Conservation (phyloP, 1,140 invertebrate species). For the Laupala kohalensis region DNA sequence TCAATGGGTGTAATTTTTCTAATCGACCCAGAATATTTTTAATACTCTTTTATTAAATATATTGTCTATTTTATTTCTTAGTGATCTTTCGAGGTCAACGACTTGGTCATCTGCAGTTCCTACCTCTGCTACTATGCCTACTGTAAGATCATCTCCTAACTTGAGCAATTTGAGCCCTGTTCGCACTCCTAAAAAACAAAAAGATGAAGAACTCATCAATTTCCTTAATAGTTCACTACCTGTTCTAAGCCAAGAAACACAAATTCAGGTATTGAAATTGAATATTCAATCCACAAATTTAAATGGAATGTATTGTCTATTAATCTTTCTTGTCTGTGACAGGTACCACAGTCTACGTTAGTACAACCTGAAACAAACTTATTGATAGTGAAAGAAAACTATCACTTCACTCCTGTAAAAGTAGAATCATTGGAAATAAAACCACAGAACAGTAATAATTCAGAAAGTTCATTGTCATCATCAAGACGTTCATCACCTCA, state of each 20-base stretch:
- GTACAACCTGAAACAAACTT: not conserved
- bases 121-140: not conserved
- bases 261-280: not conserved
- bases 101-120: not conserved
- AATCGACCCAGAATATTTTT: too few species aligned
- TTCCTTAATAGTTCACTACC: slow-evolving; percentile 7
- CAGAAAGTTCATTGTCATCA: not conserved
- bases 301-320: not conserved
- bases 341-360: not conserved
- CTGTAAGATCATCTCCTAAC: not conserved
- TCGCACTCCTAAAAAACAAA: slow-evolving; percentile 1
- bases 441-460: not conserved
- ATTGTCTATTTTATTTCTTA: not conserved
- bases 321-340: not conserved
- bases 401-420: not conserved
- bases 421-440: not conserved
- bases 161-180: not conserved
- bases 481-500: not conserved
- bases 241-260: not conserved
- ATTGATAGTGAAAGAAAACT: not conserved
- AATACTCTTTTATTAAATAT: too few species aligned
- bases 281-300: too few species aligned
- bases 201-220: slow-evolving; percentile 7
- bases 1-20: too few species aligned
- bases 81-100: not conserved